These are phyloP conservation scores for Brachionus calyciflorus DNA, from an alignment of 1,140 invertebrate species.

Conservation along the genomic window DNA sequence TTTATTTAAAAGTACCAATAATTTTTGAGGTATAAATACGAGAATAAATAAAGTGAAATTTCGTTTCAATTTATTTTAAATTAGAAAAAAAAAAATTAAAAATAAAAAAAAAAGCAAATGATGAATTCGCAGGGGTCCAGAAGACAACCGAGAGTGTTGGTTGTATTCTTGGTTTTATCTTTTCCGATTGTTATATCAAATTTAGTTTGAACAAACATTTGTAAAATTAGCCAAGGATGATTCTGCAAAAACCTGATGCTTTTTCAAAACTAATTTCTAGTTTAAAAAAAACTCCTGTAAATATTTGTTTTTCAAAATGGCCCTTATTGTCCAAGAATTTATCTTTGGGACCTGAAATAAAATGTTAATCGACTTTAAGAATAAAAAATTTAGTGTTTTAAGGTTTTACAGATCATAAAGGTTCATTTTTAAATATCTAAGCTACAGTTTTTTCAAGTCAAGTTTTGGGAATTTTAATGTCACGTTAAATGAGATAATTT, in stretches of 20 bases:
- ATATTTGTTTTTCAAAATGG: no score
- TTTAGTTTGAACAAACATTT: conserved; percentile 21
- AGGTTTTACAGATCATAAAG: conserved; percentile 1
- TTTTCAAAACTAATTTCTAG: not conserved
- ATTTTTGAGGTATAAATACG: no score
- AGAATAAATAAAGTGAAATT: no score
- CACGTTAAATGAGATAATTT: no score
- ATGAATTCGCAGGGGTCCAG: conserved; percentile 28
- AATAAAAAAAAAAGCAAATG: not conserved
- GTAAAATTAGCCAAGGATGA: not conserved
- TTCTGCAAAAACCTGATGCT: conserved; percentile 25
- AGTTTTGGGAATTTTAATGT: no score
- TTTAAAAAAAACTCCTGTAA: no score
- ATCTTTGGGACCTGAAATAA: not conserved
- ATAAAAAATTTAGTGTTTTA: not conserved
- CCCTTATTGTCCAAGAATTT: no score
- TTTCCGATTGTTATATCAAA: not conserved
- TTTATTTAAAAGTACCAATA: no score
- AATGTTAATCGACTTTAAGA: not conserved
- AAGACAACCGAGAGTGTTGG: conserved; percentile 21
- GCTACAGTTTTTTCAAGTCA: no score
- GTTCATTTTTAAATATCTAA: no score
- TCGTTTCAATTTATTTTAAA: not conserved
- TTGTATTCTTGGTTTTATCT: not conserved
- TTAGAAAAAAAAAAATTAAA: not conserved